Evolutionary conservation across 2,797 vertebrate genomes (phyloP).

Genomic region (Naso thynnoides): DNA sequence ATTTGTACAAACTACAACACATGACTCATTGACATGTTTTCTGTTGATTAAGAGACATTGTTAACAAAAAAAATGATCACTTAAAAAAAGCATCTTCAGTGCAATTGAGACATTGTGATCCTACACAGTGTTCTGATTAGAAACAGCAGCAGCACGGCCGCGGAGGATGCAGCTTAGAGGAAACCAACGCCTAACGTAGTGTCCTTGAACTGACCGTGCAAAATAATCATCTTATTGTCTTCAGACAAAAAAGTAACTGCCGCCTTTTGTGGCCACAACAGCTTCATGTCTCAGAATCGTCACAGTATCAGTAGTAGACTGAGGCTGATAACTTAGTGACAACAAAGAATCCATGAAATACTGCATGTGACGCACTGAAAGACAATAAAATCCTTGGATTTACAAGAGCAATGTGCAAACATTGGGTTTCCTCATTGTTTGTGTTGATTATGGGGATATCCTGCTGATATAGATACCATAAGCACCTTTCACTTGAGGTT

Average conservation of each 20-base stretch:
- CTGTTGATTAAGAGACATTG: too few species aligned
- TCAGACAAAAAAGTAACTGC: constrained; percentile 49
- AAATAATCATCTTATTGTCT: constrained; percentile 67
- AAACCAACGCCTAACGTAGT: constrained; percentile 39
- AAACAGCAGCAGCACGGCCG: background rate
- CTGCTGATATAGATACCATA: constrained; percentile 74
- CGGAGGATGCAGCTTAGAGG: constrained; percentile 47
- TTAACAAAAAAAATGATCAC: too few species aligned
- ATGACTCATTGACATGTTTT: too few species aligned
- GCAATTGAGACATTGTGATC: background rate
- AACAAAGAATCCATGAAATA: constrained; percentile 54
- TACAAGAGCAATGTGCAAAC: constrained; percentile 69
- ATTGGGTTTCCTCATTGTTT: constrained; percentile 75
- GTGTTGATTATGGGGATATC: constrained; percentile 82
- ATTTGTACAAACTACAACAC: too few species aligned
- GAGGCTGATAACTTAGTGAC: constrained; percentile 56
- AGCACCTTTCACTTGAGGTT: constrained; percentile 25
- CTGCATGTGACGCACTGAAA: constrained; percentile 74
- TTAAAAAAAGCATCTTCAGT: background rate
- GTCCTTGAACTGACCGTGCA: constrained; percentile 57
- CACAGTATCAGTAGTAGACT: constrained; percentile 41
- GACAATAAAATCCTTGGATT: constrained; percentile 74
- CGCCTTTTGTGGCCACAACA: constrained; percentile 40
- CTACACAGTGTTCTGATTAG: background rate
- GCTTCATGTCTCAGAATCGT: constrained; percentile 33